A percentile compares a stretch with the other conserved stretches of the same genome.
phyloP scores from a whole-genome alignment of 2,888 invertebrate species.

The Pristionchus exspectatus region DNA sequence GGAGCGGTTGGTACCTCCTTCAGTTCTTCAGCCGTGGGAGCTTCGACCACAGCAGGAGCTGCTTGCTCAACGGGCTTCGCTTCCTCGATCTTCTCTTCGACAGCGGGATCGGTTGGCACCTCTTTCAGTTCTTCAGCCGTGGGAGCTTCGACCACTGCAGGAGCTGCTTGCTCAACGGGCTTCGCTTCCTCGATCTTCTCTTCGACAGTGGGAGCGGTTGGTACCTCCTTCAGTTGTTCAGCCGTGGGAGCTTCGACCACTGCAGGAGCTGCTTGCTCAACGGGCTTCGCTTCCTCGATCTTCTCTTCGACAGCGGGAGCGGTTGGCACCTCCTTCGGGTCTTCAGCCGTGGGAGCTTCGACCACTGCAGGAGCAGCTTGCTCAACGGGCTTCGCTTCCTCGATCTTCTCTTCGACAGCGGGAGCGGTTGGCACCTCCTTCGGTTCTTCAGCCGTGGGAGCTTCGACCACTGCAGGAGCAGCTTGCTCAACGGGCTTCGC shows the following conservation, averaged over 20 bases:
- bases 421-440: background rate
- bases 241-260: background rate
- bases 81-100: too few species aligned
- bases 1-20: background rate
- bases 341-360: background rate
- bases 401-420: background rate
- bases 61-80: too few species aligned
- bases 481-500: background rate
- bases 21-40: too few species aligned
- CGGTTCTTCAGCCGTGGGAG: background rate
- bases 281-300: background rate
- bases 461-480: conserved; percentile 47
- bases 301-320: background rate
- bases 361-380: background rate
- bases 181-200: background rate
- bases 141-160: background rate
- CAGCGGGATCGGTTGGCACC: too few species aligned
- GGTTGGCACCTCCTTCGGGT: background rate
- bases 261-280: background rate
- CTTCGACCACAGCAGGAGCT: too few species aligned
- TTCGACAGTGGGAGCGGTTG: background rate
- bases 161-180: background rate
- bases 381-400: background rate
- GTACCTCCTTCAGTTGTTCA: background rate
- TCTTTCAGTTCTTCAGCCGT: too few species aligned